A percentile compares a stretch with the other conserved stretches of the same genome.
Conservation (phyloP, 1,140 invertebrate species). For the Thereuonema tuberculata region DNA sequence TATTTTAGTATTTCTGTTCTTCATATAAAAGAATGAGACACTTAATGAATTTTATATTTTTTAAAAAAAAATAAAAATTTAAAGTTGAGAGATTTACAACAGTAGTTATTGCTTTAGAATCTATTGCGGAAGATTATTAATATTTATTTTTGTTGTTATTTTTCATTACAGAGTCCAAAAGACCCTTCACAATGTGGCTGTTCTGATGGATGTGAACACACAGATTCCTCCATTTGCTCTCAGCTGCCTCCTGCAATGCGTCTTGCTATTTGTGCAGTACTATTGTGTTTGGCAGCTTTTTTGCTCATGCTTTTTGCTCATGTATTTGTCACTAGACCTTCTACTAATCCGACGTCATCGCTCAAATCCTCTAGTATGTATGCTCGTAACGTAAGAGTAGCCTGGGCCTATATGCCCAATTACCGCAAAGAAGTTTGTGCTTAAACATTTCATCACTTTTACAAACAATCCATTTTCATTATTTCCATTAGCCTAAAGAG, state of each 20-base stretch:
- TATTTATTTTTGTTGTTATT: too few relatives aligned
- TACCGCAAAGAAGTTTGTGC: conserved; percentile 3
- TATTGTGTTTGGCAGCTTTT: conserved; percentile 6
- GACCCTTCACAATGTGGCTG: too few relatives aligned
- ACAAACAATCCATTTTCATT: too few relatives aligned
- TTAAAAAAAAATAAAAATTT: too few relatives aligned
- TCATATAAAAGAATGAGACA: too few relatives aligned
- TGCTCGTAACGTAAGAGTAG: neutral
- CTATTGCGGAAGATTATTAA: too few relatives aligned
- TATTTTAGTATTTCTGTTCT: too few relatives aligned
- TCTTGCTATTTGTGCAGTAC: conserved; percentile 2
- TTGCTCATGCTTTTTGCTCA: conserved; percentile 3
- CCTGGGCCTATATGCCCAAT: neutral
- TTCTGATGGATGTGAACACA: neutral
- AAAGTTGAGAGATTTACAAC: too few relatives aligned
- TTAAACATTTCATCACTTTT: neutral
- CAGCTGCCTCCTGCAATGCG: conserved; percentile 2
- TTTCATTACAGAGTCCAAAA: too few relatives aligned
- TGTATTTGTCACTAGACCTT: neutral
- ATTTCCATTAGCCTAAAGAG: too few relatives aligned
- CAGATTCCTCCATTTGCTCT: neutral
- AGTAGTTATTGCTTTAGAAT: too few relatives aligned
- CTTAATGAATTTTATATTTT: too few relatives aligned
- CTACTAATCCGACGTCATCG: neutral
- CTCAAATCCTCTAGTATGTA: neutral